These are phyloP conservation scores for Drosophila equinoxialis DNA, from an alignment of 1,140 invertebrate genomes.

Conservation along the genomic window DNA sequence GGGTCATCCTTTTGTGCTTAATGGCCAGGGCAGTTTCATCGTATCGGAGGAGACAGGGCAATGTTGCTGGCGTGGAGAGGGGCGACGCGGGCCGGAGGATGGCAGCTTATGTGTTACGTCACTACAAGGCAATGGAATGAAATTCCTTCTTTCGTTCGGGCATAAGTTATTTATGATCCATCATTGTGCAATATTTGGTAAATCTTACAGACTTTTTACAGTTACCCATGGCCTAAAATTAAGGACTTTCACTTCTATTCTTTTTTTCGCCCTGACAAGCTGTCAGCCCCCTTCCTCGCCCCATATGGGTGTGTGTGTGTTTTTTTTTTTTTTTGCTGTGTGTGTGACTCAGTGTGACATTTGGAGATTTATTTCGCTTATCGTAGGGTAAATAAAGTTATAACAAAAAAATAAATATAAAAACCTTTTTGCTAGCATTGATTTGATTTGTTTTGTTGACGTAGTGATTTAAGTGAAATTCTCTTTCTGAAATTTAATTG, in stretches of 20 bases:
- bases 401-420: slow-evolving; percentile 24
- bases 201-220: slow-evolving; percentile 77
- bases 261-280: slow-evolving; percentile 53
- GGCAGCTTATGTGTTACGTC: slow-evolving; percentile 73
- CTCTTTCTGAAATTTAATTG: slow-evolving; percentile 42
- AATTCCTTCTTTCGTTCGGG: slow-evolving; percentile 34
- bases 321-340: slow-evolving; percentile 5
- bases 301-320: slow-evolving; percentile 68
- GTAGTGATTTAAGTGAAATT: slow-evolving; percentile 49
- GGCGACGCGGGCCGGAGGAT: slow-evolving; percentile 5
- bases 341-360: slow-evolving; percentile 70
- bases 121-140: slow-evolving; percentile 37
- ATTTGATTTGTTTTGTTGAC: slow-evolving; percentile 59
- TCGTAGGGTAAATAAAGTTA: slow-evolving; percentile 72
- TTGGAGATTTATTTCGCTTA: slow-evolving; percentile 78
- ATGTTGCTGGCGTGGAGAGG: neutral
- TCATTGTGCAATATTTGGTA: slow-evolving; percentile 81
- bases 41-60: slow-evolving; percentile 10
- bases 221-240: slow-evolving; percentile 61
- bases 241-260: slow-evolving; percentile 43
- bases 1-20: slow-evolving; percentile 81
- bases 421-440: slow-evolving; percentile 43
- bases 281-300: slow-evolving; percentile 28
- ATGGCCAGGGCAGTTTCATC: slow-evolving; percentile 56
- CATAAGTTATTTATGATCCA: slow-evolving; percentile 83